A percentile compares a stretch with the other conserved stretches of the same genome.
Conservation (phyloP, 2,888 invertebrate species). For the Lamellibrachia columna region DNA sequence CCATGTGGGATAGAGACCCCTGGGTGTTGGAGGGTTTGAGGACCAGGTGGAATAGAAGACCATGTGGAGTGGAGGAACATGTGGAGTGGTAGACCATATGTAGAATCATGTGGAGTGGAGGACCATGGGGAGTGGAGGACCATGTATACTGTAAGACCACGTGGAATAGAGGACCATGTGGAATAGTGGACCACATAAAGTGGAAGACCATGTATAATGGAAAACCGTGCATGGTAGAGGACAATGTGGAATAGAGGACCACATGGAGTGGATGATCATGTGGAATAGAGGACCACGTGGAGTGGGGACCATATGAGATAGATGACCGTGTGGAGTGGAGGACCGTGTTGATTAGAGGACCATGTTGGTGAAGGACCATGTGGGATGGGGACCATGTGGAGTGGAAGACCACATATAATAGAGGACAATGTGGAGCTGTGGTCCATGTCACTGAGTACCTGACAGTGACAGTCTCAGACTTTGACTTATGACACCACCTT, state of each 20-base stretch:
- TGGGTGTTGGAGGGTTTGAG: not conserved
- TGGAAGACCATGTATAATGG: not conserved
- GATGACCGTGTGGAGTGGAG: not conserved
- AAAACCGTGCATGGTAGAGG: not conserved
- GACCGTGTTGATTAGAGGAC: not conserved
- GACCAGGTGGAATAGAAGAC: not conserved
- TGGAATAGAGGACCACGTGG: not conserved
- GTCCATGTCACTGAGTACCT: not conserved
- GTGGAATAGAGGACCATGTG: not conserved
- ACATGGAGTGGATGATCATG: not conserved
- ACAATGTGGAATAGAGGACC: not conserved
- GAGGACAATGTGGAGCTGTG: not conserved
- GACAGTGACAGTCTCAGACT: not conserved
- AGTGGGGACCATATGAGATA: not conserved
- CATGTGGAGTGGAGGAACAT: not conserved
- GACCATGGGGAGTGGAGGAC: not conserved
- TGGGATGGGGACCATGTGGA: not conserved
- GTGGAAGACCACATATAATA: not conserved
- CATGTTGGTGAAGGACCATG: not conserved
- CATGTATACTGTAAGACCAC: not conserved
- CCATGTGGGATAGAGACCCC: too few relatives aligned
- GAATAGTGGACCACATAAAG: not conserved
- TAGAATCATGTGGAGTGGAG: not conserved
- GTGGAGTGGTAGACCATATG: not conserved
- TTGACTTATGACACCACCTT: not conserved